Evolutionary conservation across 2,113 vertebrate genomes (phyloP), one percentile per base, ranked within the genome.

Genomic region (Zingel zingel): DNA sequence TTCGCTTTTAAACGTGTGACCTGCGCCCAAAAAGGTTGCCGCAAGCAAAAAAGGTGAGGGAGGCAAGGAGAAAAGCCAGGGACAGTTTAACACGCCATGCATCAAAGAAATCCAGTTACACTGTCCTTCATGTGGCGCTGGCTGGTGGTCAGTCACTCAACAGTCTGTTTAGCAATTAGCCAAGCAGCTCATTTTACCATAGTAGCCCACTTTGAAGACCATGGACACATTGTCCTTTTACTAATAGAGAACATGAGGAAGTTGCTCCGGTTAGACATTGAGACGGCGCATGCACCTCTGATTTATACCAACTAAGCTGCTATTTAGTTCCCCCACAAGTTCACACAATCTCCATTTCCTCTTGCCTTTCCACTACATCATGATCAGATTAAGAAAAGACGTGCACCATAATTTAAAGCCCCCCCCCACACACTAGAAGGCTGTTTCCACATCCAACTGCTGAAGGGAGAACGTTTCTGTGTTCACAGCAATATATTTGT

Each of bases 1-100:
- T 79, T 79, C 53, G 81, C 79, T 84, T 76, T 58, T 27, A 27
- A 84, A 81, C 30, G 57, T 84, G 86, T 70, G 87, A 92, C 88
- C 84, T 80, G 69, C 5, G 43, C 66, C 81, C 71, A 59, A 83
- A 65, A 85, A 33, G 85, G 84, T 39, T 74, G 64, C 69, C 51
- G 66, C 19, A 6, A 73, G 80, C 57, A 30, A 68, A 81, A 78
- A 81, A 78, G 68, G 77, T 39, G 69, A 76, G 59, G 33, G 25
- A 48, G 79, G 66, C 77, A 19, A 16, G 61, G 86, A 88, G 84
- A 45, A 78, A 82, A 77, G 73, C 69, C 85, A 85, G 83, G 66
- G 84, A 83, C 87, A 84, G 74, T 81, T 84, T 48, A 74, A 83
- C 82, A 86, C 14, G 10, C 57, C 33, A 1, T 48, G 64, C 67